Evolutionary conservation across 2,888 invertebrate species (phyloP).

Genomic region (Shargacucullia verbasci): DNA sequence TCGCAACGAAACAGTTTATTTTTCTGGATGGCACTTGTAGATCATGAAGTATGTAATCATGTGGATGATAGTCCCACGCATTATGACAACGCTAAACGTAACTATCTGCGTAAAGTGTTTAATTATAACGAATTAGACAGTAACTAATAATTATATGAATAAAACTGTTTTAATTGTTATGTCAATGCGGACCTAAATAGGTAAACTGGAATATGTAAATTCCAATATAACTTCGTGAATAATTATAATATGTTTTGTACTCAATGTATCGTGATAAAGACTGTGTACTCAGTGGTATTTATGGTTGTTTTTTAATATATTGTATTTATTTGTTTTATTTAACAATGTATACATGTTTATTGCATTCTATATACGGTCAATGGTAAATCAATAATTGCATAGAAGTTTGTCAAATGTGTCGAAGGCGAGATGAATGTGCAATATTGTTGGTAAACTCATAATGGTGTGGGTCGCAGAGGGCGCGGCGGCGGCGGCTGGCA

Average conservation of each 20-base stretch:
- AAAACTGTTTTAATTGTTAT: constrained; percentile 14
- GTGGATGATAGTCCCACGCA: constrained; percentile 1
- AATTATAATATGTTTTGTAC: too few species aligned
- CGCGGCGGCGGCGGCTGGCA: constrained; percentile 65
- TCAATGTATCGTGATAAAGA: constrained; percentile 9
- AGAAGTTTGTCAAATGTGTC: constrained; percentile 25
- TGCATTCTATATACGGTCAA: neutral
- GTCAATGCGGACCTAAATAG: too few species aligned
- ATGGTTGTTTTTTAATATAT: neutral
- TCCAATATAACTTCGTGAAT: constrained; percentile 10
- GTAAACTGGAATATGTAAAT: constrained; percentile 7
- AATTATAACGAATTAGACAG: constrained; percentile 6
- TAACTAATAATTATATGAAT: neutral
- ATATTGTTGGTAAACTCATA: constrained; percentile 68
- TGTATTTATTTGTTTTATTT: neutral
- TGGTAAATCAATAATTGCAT: constrained; percentile 21
- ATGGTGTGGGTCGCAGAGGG: constrained; percentile 69
- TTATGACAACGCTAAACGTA: constrained; percentile 14
- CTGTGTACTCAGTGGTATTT: neutral
- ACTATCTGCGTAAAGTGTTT: neutral
- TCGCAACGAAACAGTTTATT: constrained; percentile 49
- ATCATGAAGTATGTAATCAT: neutral
- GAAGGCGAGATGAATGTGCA: constrained; percentile 58
- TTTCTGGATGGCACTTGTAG: constrained; percentile 8
- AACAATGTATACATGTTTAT: neutral